Evolutionary conservation across 2,888 invertebrate species (phyloP).

Genomic region (Cephus runcator): DNA sequence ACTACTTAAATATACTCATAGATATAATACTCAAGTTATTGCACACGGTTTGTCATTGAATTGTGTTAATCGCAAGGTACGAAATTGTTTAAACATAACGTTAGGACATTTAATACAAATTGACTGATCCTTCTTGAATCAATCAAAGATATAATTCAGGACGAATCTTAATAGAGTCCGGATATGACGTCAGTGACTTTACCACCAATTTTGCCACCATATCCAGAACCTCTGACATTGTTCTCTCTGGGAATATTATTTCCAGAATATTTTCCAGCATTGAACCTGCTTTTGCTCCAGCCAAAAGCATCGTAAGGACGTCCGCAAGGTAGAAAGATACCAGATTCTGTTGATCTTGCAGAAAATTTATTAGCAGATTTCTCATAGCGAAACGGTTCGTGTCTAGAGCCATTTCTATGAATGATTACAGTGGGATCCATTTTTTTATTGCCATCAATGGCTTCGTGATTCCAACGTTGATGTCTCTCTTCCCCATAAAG

Average conservation of each 20-base stretch:
- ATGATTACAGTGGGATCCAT: background rate
- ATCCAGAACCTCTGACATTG: slow-evolving; percentile 43
- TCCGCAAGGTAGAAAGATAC: slow-evolving; percentile 48
- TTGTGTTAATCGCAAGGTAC: background rate
- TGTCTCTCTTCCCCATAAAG: slow-evolving; percentile 46
- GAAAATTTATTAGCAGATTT: slow-evolving; percentile 36
- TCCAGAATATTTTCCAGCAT: slow-evolving; percentile 61
- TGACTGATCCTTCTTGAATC: background rate
- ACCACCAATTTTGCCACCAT: slow-evolving; percentile 49
- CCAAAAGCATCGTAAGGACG: slow-evolving; percentile 58
- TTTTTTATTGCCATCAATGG: slow-evolving; percentile 25
- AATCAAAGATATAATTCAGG: background rate
- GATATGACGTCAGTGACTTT: slow-evolving; percentile 62
- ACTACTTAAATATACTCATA: background rate
- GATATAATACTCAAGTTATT: slow-evolving; percentile 27
- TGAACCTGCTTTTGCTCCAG: slow-evolving; percentile 56
- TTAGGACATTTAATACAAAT: background rate
- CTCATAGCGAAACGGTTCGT: slow-evolving; percentile 39
- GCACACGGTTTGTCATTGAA: slow-evolving; percentile 16
- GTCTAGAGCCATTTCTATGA: slow-evolving; percentile 11
- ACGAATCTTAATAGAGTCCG: slow-evolving; percentile 52
- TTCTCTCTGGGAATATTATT: slow-evolving; percentile 39
- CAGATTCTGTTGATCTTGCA: slow-evolving; percentile 41
- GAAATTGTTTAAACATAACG: background rate
- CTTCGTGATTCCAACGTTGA: slow-evolving; percentile 41